phyloP scores from a whole-genome alignment of 1,140 invertebrate species.

The Choristoneura fumiferana region DNA sequence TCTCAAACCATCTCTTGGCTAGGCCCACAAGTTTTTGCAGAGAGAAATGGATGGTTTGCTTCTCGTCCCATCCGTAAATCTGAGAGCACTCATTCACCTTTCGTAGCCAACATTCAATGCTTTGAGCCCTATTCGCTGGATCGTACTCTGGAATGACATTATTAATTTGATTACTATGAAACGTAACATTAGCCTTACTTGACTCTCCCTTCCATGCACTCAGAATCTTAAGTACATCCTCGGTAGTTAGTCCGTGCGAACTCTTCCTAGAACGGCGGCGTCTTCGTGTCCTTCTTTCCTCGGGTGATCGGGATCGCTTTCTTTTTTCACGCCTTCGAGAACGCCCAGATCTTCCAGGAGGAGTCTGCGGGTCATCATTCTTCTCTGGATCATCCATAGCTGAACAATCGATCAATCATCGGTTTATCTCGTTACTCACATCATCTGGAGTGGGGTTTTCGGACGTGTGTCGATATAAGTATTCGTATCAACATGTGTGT shows the following conservation, averaged over 20 bases:
- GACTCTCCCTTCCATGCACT: not conserved
- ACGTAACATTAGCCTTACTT: slow-evolving; percentile 11
- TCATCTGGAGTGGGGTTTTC: too few species aligned
- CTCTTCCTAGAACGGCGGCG: not conserved
- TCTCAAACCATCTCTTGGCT: slow-evolving; percentile 33
- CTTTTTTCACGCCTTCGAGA: too few species aligned
- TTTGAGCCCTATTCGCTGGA: not conserved
- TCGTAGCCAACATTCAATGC: not conserved
- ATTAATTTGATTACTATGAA: not conserved
- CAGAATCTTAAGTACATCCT: not conserved
- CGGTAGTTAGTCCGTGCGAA: not conserved
- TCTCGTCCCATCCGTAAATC: slow-evolving; percentile 23
- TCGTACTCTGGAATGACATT: slow-evolving; percentile 11
- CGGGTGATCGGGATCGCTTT: not conserved
- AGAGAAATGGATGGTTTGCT: slow-evolving; percentile 23
- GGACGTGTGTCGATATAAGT: too few species aligned
- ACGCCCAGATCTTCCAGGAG: too few species aligned
- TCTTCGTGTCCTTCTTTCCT: not conserved
- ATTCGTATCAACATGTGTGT: too few species aligned
- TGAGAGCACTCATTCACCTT: slow-evolving; percentile 12
- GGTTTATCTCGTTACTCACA: too few species aligned
- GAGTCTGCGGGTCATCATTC: too few species aligned
- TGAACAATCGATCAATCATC: too few species aligned
- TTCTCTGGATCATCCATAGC: too few species aligned
- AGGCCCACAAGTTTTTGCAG: slow-evolving; percentile 25